These are phyloP conservation scores for Numenius arquata DNA, from an alignment of 2,113 vertebrate genomes.

Conservation along the genomic window DNA sequence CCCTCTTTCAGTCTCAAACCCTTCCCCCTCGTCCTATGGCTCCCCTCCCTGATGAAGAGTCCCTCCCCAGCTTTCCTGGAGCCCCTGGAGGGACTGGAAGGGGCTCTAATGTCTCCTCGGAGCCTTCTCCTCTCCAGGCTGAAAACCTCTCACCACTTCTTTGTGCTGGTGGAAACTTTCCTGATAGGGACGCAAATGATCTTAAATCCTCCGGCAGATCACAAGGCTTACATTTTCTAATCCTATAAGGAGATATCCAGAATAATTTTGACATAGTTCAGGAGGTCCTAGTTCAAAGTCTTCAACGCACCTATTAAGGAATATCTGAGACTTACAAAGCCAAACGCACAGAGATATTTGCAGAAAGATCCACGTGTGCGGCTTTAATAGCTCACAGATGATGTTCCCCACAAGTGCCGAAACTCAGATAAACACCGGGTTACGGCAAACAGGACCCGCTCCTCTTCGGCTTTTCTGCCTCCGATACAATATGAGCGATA, in stretches of 20 bases:
- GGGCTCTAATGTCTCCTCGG: no score
- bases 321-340: background rate
- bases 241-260: background rate
- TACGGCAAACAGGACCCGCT: background rate
- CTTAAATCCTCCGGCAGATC: background rate
- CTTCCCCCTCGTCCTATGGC: no score
- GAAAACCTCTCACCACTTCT: background rate
- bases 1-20: no score
- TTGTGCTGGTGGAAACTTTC: background rate
- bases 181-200: background rate
- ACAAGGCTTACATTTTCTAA: background rate
- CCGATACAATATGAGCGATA: background rate
- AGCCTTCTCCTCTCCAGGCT: no score
- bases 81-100: no score
- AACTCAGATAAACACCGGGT: background rate
- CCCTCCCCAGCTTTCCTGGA: no score
- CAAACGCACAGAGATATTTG: rapidly evolving
- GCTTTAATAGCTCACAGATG: background rate
- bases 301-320: background rate
- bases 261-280: background rate
- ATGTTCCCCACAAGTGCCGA: background rate
- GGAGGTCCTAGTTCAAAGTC: background rate
- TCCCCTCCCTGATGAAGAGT: no score
- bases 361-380: background rate
- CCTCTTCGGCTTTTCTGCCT: background rate